Conservation (phyloP, 2,888 invertebrate genomes). For the Torymus texanus region DNA sequence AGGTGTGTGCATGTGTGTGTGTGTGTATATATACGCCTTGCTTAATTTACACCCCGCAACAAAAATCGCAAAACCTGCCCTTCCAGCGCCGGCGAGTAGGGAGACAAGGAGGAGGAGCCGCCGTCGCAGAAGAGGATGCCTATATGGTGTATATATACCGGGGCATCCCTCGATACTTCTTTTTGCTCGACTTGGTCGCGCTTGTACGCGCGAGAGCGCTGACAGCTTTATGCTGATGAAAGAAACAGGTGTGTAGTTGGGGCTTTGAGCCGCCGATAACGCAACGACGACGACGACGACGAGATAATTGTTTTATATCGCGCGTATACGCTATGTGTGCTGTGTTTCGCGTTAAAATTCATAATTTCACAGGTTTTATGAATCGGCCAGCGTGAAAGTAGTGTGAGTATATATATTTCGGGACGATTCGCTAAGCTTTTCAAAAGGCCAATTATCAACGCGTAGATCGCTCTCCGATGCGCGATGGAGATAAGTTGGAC, state of each 20-base stretch:
- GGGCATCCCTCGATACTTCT: background rate
- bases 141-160: background rate
- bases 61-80: constrained; percentile 47
- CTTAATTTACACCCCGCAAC: constrained; percentile 72
- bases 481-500: constrained; percentile 16
- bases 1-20: constrained; percentile 62
- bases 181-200: background rate
- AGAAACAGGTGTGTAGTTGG: constrained; percentile 44
- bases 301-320: constrained; percentile 48
- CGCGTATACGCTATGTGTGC: background rate
- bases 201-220: constrained; percentile 34
- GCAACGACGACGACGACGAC: constrained; percentile 1
- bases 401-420: background rate
- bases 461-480: constrained; percentile 34
- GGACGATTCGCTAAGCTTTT: background rate
- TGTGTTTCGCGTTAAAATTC: constrained; percentile 38
- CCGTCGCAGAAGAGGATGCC: background rate
- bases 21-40: constrained; percentile 58
- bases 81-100: background rate
- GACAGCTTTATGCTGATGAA: constrained; percentile 58
- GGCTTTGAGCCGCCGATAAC: constrained; percentile 37
- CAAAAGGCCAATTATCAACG: constrained; percentile 20
- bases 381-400: background rate
- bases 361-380: constrained; percentile 51
- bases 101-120: background rate